These are phyloP conservation scores for Lepilemur ruficaudatus DNA, from an alignment of 2,797 vertebrate genomes.

Conservation along the genomic window DNA sequence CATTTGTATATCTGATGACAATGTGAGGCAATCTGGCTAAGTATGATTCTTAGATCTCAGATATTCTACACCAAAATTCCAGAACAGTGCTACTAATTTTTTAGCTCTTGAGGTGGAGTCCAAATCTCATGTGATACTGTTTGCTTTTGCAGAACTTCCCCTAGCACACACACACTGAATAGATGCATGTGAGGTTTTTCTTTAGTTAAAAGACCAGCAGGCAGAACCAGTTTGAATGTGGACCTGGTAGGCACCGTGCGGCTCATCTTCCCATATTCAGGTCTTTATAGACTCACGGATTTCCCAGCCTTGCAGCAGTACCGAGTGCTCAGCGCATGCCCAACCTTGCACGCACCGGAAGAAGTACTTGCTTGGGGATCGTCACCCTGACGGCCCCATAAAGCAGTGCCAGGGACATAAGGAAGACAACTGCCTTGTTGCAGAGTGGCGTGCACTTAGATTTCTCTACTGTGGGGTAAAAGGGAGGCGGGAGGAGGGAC, in stretches of 20 bases:
- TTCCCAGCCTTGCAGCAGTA: fast-evolving
- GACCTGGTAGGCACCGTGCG: not conserved
- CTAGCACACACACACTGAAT: fast-evolving
- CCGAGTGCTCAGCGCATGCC: fast-evolving
- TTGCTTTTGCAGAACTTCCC: not conserved
- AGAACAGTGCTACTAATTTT: not conserved
- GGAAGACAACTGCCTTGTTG: not conserved
- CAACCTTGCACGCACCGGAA: fast-evolving
- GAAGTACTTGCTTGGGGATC: not conserved
- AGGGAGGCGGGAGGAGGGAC: fast-evolving
- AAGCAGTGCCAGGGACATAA: too few relatives aligned
- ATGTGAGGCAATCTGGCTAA: not conserved
- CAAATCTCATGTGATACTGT: not conserved
- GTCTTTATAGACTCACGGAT: not conserved
- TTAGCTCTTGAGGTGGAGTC: not conserved
- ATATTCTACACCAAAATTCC: not conserved
- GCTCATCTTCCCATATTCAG: not conserved
- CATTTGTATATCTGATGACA: fast-evolving
- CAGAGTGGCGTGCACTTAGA: too few relatives aligned
- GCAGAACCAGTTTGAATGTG: too few relatives aligned
- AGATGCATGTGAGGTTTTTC: not conserved
- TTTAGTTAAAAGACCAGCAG: not conserved
- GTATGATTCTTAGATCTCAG: fast-evolving
- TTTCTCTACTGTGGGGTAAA: not conserved
- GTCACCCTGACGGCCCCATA: fast-evolving